These are phyloP conservation scores for Andrena cerasifolii DNA, from an alignment of 1,140 invertebrate species.

Conservation along the genomic window DNA sequence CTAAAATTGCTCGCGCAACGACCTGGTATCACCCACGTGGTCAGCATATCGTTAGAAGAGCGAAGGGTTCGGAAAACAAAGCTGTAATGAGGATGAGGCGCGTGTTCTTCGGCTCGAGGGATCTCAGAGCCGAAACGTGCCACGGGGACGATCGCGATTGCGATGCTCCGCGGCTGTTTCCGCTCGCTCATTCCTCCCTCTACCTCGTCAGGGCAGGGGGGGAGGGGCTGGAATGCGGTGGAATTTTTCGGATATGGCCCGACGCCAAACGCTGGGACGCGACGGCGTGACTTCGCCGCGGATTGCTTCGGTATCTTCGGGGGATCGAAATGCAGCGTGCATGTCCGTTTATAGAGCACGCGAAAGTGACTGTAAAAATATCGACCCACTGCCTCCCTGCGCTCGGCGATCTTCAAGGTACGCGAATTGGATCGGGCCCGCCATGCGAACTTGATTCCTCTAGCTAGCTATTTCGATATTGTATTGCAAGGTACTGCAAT, in stretches of 20 bases:
- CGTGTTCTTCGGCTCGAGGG: background rate
- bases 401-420: too few relatives aligned
- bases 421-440: too few relatives aligned
- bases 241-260: conserved; percentile 45
- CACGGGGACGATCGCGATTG: conserved; percentile 40
- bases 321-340: background rate
- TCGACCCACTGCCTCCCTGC: too few relatives aligned
- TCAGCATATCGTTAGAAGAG: background rate
- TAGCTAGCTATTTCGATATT: too few relatives aligned
- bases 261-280: conserved; percentile 26
- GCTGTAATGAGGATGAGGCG: background rate
- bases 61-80: conserved; percentile 10
- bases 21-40: background rate
- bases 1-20: background rate
- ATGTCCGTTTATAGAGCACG: background rate
- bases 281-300: conserved; percentile 38
- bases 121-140: conserved; percentile 11
- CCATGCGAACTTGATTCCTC: too few relatives aligned
- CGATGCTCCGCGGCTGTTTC: conserved; percentile 6
- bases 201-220: too few relatives aligned
- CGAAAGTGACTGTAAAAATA: background rate
- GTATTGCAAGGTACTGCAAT: too few relatives aligned
- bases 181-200: background rate
- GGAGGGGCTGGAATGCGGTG: conserved; percentile 15
- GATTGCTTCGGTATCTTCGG: background rate